A percentile compares a stretch with the other conserved stretches of the same genome.
Evolutionary conservation across 2,113 vertebrate species (phyloP).

Genomic region (Elgaria multicarinata): DNA sequence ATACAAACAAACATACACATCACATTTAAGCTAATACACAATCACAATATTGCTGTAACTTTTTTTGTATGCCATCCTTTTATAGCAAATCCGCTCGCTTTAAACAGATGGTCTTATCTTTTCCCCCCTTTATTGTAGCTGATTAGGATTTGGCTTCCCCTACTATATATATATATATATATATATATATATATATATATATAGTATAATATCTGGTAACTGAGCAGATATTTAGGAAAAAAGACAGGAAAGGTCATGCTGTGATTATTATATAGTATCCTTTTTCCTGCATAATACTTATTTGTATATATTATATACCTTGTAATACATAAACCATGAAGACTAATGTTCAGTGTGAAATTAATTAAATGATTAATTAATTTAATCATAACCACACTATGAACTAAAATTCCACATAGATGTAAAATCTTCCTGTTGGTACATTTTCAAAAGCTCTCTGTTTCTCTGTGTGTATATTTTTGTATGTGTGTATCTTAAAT

Average conservation of each 20-base stretch:
- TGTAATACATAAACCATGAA: conserved; percentile 47
- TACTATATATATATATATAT: conserved; percentile 33
- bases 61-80: conserved; percentile 73
- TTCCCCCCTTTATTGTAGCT: conserved; percentile 78
- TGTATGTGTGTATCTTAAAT: too few species aligned
- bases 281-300: conserved; percentile 52
- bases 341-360: conserved; percentile 50
- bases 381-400: conserved; percentile 45
- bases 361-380: conserved; percentile 72
- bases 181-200: not conserved
- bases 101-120: conserved; percentile 79
- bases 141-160: conserved; percentile 80
- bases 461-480: too few species aligned
- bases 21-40: conserved; percentile 45
- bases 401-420: conserved; percentile 57
- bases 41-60: conserved; percentile 61
- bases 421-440: conserved; percentile 40
- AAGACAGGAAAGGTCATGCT: conserved; percentile 50
- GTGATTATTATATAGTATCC: conserved; percentile 69
- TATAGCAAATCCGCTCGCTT: conserved; percentile 74
- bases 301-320: conserved; percentile 44
- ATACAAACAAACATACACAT: not conserved
- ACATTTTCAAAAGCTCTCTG: conserved; percentile 54
- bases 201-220: conserved; percentile 62
- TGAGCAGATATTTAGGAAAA: conserved; percentile 67